Evolutionary conservation across 2,888 invertebrate species (phyloP).

Genomic region (Oligia latruncula): DNA sequence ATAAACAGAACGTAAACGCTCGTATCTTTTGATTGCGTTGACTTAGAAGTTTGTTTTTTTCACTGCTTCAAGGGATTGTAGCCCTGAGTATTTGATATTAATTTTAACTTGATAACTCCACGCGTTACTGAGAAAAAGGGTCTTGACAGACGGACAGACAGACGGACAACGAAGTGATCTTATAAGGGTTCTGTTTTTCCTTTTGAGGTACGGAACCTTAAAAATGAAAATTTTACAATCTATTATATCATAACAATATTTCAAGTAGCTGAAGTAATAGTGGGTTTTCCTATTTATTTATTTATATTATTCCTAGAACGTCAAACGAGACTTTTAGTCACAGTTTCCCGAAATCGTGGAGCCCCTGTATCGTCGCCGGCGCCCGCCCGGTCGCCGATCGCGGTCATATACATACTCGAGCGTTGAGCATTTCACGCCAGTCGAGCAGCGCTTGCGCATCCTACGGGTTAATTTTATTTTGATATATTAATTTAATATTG

Average conservation of each 20-base stretch:
- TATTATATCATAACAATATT: background rate
- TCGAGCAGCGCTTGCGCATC: conserved; percentile 71
- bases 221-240: background rate
- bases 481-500: conserved; percentile 41
- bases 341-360: conserved; percentile 61
- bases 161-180: too few relatives aligned
- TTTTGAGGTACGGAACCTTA: too few relatives aligned
- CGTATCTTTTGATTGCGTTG: too few relatives aligned
- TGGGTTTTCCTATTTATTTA: conserved; percentile 29
- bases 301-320: conserved; percentile 23
- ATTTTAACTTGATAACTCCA: too few relatives aligned
- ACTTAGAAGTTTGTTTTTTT: too few relatives aligned
- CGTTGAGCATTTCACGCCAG: conserved; percentile 69
- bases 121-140: too few relatives aligned
- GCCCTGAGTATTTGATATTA: too few relatives aligned
- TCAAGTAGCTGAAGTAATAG: background rate
- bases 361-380: conserved; percentile 61
- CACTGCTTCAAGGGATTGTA: too few relatives aligned
- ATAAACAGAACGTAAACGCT: too few relatives aligned
- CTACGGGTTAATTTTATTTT: conserved; percentile 48
- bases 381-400: conserved; percentile 49
- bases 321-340: conserved; percentile 39
- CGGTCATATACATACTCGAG: conserved; percentile 64
- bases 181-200: too few relatives aligned
- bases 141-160: too few relatives aligned